Evolutionary conservation across 1,140 invertebrate species (phyloP).

Genomic region (Cecropterus lyciades): DNA sequence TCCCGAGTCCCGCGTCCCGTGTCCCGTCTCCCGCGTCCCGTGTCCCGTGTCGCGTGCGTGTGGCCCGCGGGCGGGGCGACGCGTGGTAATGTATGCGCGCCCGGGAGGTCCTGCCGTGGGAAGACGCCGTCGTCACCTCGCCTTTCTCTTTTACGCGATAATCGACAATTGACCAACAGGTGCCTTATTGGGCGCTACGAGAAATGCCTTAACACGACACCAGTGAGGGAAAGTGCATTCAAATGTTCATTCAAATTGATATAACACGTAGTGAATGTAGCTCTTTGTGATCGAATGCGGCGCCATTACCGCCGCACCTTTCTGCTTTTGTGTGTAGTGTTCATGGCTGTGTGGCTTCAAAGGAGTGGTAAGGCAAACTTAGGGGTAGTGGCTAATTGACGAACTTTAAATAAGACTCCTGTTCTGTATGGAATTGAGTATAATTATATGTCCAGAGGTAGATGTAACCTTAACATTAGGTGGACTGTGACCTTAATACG

Average conservation of each 20-base stretch:
- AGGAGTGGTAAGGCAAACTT: too few relatives aligned
- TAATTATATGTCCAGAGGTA: too few relatives aligned
- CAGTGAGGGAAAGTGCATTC: constrained; percentile 20
- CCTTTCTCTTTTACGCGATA: constrained; percentile 57
- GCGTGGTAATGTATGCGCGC: constrained; percentile 75
- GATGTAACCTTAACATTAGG: too few relatives aligned
- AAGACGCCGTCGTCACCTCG: constrained; percentile 59
- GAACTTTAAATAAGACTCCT: too few relatives aligned
- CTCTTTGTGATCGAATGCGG: too few relatives aligned
- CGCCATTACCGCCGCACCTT: too few relatives aligned
- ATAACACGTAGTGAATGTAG: not conserved
- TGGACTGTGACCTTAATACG: too few relatives aligned
- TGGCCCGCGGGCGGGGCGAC: constrained; percentile 44
- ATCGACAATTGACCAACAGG: constrained; percentile 49
- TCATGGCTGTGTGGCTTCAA: too few relatives aligned
- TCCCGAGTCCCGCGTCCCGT: not conserved
- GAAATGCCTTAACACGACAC: constrained; percentile 25
- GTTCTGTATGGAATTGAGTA: too few relatives aligned
- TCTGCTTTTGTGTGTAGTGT: too few relatives aligned
- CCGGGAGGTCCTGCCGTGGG: constrained; percentile 75
- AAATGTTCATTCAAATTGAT: constrained; percentile 21
- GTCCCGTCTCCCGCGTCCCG: constrained; percentile 8
- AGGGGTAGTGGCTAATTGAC: too few relatives aligned
- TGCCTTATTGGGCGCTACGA: constrained; percentile 44
- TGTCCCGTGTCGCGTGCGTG: constrained; percentile 57